phyloP scores from a whole-genome alignment of 2,113 vertebrate species.

The Chaetura pelagica region DNA sequence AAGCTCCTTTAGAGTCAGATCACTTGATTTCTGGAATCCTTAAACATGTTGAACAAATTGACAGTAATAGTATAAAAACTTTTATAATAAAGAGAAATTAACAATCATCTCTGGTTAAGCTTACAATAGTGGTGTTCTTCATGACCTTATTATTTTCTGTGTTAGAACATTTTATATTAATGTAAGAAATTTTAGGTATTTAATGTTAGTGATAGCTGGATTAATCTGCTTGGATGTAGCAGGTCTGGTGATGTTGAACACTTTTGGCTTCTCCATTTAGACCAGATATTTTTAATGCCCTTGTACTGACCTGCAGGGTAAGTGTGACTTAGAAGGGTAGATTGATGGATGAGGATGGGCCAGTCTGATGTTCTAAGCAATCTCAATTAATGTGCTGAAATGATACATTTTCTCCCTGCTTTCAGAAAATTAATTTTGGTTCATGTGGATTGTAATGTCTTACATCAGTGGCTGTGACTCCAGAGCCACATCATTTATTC shows the following conservation, averaged over 20 bases:
- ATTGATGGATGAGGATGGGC: neutral
- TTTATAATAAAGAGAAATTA: neutral
- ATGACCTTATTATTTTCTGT: neutral
- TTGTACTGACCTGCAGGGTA: neutral
- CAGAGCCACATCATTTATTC: slow-evolving; percentile 53
- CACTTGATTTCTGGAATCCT: neutral
- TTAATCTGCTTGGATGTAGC: neutral
- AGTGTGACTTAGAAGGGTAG: neutral
- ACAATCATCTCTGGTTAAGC: neutral
- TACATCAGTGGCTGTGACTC: slow-evolving; percentile 41
- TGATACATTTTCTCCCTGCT: slow-evolving; percentile 48
- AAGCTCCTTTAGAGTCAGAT: neutral
- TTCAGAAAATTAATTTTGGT: slow-evolving; percentile 52
- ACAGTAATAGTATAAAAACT: neutral
- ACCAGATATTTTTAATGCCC: neutral
- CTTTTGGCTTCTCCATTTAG: neutral
- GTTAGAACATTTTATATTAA: neutral
- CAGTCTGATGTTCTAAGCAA: neutral
- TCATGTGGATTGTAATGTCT: slow-evolving; percentile 17
- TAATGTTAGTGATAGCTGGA: neutral
- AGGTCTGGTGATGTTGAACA: neutral
- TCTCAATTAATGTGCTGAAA: slow-evolving; percentile 26
- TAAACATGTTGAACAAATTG: neutral
- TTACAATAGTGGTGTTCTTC: neutral
- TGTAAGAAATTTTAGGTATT: neutral